A percentile compares a stretch with the other conserved stretches of the same genome.
phyloP scores from a whole-genome alignment of 2,888 invertebrate genomes.

The Lasioglossum oenotherae region DNA sequence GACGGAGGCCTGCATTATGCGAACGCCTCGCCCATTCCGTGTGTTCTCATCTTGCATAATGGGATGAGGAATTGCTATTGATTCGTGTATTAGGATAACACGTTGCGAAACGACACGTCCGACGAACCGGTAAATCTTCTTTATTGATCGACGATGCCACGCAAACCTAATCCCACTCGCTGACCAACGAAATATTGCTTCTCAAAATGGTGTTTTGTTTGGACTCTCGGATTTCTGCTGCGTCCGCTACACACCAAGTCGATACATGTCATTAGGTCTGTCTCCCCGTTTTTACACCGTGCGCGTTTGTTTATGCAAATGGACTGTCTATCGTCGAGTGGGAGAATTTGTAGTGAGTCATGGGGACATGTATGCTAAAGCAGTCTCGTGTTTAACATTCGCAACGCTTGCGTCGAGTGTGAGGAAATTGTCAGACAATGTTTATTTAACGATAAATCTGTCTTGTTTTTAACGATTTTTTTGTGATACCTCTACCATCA shows the following conservation, averaged over 20 bases:
- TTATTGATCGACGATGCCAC: neutral
- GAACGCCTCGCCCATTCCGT: neutral
- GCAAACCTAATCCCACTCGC: neutral
- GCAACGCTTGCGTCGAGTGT: neutral
- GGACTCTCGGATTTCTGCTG: neutral
- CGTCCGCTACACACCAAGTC: neutral
- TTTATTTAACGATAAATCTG: neutral
- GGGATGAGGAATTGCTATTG: slow-evolving; percentile 9
- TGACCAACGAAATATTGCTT: neutral
- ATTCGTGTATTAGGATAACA: slow-evolving; percentile 32
- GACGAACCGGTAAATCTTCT: neutral
- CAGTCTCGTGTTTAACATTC: neutral
- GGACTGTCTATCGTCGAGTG: neutral
- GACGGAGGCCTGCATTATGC: slow-evolving; percentile 13
- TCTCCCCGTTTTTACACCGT: neutral
- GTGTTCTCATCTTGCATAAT: neutral
- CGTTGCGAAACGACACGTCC: slow-evolving; percentile 16
- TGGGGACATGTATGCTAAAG: neutral
- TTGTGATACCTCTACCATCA: neutral
- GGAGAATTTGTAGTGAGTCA: neutral
- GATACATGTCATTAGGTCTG: no score
- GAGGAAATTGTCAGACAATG: neutral
- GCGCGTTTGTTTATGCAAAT: neutral
- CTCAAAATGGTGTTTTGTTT: neutral
- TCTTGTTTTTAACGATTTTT: neutral